Base-by-base conservation (phyloP, 2,888 invertebrate species). In the Drosophila putrida region DNA sequence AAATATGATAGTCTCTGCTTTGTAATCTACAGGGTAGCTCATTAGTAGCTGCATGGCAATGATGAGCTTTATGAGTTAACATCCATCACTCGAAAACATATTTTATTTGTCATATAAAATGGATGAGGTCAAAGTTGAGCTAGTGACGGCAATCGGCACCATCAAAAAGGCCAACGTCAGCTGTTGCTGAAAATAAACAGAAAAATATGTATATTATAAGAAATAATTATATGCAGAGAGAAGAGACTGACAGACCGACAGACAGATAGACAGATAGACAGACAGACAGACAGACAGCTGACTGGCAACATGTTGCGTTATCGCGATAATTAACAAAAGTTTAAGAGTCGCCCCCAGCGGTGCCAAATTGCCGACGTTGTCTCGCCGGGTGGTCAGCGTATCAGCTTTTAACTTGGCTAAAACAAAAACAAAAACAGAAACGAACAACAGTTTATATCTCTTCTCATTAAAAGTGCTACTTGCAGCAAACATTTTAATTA, bases 241-340 rank as follows among this genome's bases (percentile, higher is more conserved):
- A 33, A 33, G 60, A 28, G 10, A 36, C 15, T 9, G 25, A 47
- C n/a, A 51, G 62, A 13, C 55, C 53, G 72, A 28, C 39, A 46
- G 9, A 15, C 4, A 35, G 49, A 31, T 46, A 0, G 41, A 28
- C 53, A 46, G 47, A 31, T 33, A 8, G 35, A 35, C 20, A 20
- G 54, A 61, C 41, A 31, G 38, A 38, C 1, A 13, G n/a, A 51
- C 11, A 51, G 38, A 28, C 46, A 31, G 31, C 44, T 28, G 28
- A 49, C 54, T 77, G 80, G 75, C 86, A 82, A 78, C 82, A 81
- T 78, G 89, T 88, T 85, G 89, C 89, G 80, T 86, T 90, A 87
- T 90, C 82, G 85, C 79, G 80, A 86, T 90, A 90, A 90, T 90
- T 90, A 90, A 88, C 80, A 68, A 77, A 57, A 77, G 71, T 72